Evolutionary conservation across 92 coral and sea anemone species (phyloP).

Genomic region (Paragorgia papillata): DNA sequence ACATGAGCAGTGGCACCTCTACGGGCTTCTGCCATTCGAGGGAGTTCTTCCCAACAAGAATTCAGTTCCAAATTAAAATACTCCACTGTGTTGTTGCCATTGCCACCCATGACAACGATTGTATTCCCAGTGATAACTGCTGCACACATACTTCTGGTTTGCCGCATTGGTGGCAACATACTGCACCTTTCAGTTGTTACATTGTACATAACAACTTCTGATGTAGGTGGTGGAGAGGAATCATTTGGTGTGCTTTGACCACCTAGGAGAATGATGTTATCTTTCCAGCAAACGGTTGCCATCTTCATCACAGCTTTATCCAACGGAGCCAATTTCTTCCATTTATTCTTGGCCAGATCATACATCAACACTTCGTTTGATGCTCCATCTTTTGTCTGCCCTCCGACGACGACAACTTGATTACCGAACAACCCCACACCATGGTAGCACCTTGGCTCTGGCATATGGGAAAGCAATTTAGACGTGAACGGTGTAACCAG

Average conservation of each 20-base stretch:
- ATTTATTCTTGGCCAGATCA: constrained; percentile 10
- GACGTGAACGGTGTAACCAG: background rate
- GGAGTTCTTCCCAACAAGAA: background rate
- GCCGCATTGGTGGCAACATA: background rate
- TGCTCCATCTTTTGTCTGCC: background rate
- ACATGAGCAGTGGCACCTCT: background rate
- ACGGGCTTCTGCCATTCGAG: background rate
- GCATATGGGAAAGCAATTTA: constrained; percentile 15
- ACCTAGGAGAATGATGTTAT: constrained; percentile 12
- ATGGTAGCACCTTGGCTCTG: constrained; percentile 19
- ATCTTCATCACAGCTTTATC: background rate
- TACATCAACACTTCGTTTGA: constrained; percentile 10
- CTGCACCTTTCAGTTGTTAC: background rate
- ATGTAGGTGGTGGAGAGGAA: background rate
- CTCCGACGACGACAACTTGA: constrained; percentile 16
- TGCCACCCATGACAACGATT: background rate
- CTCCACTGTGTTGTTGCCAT: background rate
- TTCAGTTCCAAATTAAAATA: background rate
- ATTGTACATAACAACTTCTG: background rate
- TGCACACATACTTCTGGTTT: background rate
- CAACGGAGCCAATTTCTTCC: constrained; percentile 17
- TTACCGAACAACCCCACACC: constrained; percentile 16
- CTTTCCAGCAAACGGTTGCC: constrained; percentile 23
- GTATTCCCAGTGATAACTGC: background rate
- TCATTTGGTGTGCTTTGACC: background rate